These are phyloP conservation scores for Potamarius usumacintae DNA, from an alignment of 2,113 vertebrate species.

Conservation along the genomic window DNA sequence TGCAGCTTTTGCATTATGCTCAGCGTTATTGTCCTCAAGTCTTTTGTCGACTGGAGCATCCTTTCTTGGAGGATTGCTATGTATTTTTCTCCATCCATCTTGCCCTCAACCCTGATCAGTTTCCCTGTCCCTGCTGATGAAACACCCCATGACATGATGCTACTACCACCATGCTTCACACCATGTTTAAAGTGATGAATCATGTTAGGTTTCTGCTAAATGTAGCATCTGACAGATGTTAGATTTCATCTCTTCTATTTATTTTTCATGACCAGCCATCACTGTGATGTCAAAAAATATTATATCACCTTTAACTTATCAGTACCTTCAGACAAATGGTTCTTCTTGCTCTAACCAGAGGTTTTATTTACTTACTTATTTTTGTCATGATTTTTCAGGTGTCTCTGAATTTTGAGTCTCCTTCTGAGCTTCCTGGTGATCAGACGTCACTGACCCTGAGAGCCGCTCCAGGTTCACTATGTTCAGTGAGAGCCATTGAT, in stretches of 20 bases:
- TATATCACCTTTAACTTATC: not conserved
- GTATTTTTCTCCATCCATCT: not conserved
- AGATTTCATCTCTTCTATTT: not conserved
- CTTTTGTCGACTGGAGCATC: not conserved
- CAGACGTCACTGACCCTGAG: conserved; percentile 67
- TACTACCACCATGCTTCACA: not conserved
- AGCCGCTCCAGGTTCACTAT: conserved; percentile 78
- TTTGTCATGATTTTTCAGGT: conserved; percentile 69
- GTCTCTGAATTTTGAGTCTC: conserved; percentile 74
- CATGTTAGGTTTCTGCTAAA: not conserved
- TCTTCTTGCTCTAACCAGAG: not conserved
- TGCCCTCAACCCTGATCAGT: not conserved
- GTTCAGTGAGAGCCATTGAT: conserved; percentile 81
- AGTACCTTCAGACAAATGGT: not conserved
- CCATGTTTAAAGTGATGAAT: not conserved
- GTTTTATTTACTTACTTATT: not conserved
- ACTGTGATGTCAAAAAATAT: not conserved
- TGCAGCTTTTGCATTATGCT: not conserved
- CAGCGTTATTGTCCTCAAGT: not conserved
- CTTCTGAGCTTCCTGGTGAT: conserved; percentile 74
- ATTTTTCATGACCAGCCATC: not conserved
- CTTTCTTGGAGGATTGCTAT: not conserved
- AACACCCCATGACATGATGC: not conserved
- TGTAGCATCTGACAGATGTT: not conserved
- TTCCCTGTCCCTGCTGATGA: not conserved